phyloP scores from a whole-genome alignment of 2,797 vertebrate genomes.

The Hippocampus kuda region DNA sequence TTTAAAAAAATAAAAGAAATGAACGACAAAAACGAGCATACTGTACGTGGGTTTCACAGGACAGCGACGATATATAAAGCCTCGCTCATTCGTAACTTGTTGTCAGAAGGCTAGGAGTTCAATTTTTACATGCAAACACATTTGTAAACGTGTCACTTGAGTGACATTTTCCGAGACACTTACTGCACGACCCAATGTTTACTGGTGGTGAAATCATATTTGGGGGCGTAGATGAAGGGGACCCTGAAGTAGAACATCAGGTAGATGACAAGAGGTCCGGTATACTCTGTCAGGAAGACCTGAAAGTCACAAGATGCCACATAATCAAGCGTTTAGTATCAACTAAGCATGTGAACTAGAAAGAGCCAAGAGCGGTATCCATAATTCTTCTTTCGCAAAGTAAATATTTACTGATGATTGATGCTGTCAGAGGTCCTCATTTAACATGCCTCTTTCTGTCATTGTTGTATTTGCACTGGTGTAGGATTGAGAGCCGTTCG shows the following conservation, averaged over 20 bases:
- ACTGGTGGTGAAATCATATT: slow-evolving; percentile 89
- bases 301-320: slow-evolving; percentile 34
- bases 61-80: neutral
- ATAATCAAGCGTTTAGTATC: neutral
- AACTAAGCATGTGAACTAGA: neutral
- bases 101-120: neutral
- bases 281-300: slow-evolving; percentile 88
- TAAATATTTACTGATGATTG: no score
- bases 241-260: slow-evolving; percentile 90
- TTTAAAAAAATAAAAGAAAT: no score
- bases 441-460: no score
- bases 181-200: slow-evolving; percentile 89
- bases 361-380: no score
- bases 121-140: neutral
- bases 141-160: neutral
- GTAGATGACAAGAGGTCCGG: slow-evolving; percentile 83
- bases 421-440: no score
- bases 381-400: no score
- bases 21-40: no score
- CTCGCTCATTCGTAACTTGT: neutral
- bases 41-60: no score
- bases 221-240: slow-evolving; percentile 83
- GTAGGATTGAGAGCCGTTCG: no score
- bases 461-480: no score
- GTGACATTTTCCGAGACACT: slow-evolving; percentile 47